Evolutionary conservation across 2,888 invertebrate species (phyloP), one percentile per base, ranked within the genome.

Genomic region (Xiphydria camelus): DNA sequence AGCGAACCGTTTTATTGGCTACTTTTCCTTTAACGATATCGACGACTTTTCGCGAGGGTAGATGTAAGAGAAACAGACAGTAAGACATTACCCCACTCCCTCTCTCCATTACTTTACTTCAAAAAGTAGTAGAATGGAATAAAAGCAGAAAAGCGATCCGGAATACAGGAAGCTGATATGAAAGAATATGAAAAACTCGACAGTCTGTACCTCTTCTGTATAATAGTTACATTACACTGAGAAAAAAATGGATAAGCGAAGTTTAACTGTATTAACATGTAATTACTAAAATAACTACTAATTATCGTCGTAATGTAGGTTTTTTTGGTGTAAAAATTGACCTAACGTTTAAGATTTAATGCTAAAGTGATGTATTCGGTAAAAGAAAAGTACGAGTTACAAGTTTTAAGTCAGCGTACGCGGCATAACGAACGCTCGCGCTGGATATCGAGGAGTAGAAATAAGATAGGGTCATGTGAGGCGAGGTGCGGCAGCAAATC

Each of bases 221-320:
- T 69, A 68, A 70, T 71, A 70, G 68, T 60, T 66, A 64, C 61
- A 69, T 66, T 66, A 68, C 59, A 67, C 61, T 64, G 51, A 62
- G 60, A 62, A 62, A 63, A 53, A 58, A 59, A 34, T 55, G 32
- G 51, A 44, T 60, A 64, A 61, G 59, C 55, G 53, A 62, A 61
- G 55, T 66, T 66, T 66, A 65, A 65, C 68, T 71, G 64, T 71
- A 73, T 65, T 62, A 68, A 65, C 65, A 62, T 72, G 72, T 74
- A 71, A 74, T 70, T 73, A 71, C 59, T 66, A 71, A 62, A 71
- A 71, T 74, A 71, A 74, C 69, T 73, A 71, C 59, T 66, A 71
- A 71, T 70, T 72, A 70, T 72, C 64, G 66, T 72, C 67, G 67
- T 74, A 68, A 70, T 62, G 66, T 73, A 73, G 71, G 62, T 67